Evolutionary conservation across 1,140 invertebrate species (phyloP).

Genomic region (Piezodorus guildinii): DNA sequence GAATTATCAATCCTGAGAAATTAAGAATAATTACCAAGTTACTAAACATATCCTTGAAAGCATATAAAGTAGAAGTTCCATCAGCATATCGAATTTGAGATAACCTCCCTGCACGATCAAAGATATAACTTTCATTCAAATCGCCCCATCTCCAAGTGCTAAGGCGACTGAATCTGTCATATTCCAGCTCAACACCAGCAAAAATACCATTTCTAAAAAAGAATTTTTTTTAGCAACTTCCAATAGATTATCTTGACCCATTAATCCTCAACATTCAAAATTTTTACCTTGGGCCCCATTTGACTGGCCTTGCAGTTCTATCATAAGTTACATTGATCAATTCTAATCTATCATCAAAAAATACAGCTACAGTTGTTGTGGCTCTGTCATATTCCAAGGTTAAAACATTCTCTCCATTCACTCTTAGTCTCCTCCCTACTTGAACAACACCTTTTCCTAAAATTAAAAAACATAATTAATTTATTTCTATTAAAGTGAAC

Average conservation of each 20-base stretch:
- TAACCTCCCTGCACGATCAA: conserved; percentile 73
- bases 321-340: conserved; percentile 88
- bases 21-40: conserved; percentile 45
- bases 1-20: too few relatives aligned
- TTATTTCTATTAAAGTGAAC: too few relatives aligned
- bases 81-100: conserved; percentile 81
- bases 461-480: conserved; percentile 29
- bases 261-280: neutral
- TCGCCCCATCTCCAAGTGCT: conserved; percentile 87
- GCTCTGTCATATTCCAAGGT: conserved; percentile 87
- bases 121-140: conserved; percentile 74
- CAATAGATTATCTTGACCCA: neutral
- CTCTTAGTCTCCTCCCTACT: conserved; percentile 68
- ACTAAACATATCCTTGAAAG: conserved; percentile 78
- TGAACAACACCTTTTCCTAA: conserved; percentile 54
- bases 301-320: conserved; percentile 72
- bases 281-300: conserved; percentile 65
- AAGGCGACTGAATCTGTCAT: conserved; percentile 81
- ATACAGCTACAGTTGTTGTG: conserved; percentile 75
- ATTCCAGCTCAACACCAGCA: conserved; percentile 78
- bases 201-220: conserved; percentile 54
- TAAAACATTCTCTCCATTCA: conserved; percentile 83
- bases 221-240: neutral
- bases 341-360: conserved; percentile 78
- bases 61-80: conserved; percentile 71